Evolutionary conservation across 2,888 invertebrate genomes (phyloP).

Genomic region (Macaria liturata): DNA sequence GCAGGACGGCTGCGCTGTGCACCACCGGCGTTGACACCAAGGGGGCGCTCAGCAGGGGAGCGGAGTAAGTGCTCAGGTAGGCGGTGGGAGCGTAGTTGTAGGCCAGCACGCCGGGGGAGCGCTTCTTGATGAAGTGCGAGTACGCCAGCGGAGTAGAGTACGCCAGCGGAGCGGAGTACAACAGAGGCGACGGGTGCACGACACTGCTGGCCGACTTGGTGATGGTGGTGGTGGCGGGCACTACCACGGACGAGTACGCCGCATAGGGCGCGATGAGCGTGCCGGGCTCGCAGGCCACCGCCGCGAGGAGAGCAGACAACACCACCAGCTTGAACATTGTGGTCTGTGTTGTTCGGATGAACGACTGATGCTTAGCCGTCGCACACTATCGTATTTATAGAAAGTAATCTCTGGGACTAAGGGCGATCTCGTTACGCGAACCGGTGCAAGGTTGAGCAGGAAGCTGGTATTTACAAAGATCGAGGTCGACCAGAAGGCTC

Average conservation of each 20-base stretch:
- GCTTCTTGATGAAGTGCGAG: slow-evolving; percentile 59
- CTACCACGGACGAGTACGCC: slow-evolving; percentile 46
- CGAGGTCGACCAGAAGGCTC: slow-evolving; percentile 60
- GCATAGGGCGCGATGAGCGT: slow-evolving; percentile 41
- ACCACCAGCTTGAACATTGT: slow-evolving; percentile 81
- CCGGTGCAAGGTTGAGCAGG: slow-evolving; percentile 70
- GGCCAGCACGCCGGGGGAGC: slow-evolving; percentile 39
- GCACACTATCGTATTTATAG: slow-evolving; percentile 63
- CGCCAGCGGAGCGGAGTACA: slow-evolving; percentile 52
- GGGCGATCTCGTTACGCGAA: slow-evolving; percentile 67
- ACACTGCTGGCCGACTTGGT: slow-evolving; percentile 69
- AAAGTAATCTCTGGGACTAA: slow-evolving; percentile 60
- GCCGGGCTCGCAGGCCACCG: slow-evolving; percentile 73
- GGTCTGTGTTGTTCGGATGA: slow-evolving; percentile 68
- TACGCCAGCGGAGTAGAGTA: slow-evolving; percentile 47
- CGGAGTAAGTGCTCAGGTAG: slow-evolving; percentile 31
- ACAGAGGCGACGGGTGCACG: slow-evolving; percentile 66
- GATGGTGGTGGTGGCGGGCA: slow-evolving; percentile 63
- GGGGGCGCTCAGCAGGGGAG: slow-evolving; percentile 30
- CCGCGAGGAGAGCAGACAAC: slow-evolving; percentile 84
- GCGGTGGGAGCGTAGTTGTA: slow-evolving; percentile 38
- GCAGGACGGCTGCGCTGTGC: slow-evolving; percentile 17
- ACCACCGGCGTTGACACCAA: slow-evolving; percentile 31
- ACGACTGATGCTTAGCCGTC: slow-evolving; percentile 63
- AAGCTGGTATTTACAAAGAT: slow-evolving; percentile 68